Base-by-base conservation (phyloP, 2,113 vertebrate genomes). In the Hassar affinis region DNA sequence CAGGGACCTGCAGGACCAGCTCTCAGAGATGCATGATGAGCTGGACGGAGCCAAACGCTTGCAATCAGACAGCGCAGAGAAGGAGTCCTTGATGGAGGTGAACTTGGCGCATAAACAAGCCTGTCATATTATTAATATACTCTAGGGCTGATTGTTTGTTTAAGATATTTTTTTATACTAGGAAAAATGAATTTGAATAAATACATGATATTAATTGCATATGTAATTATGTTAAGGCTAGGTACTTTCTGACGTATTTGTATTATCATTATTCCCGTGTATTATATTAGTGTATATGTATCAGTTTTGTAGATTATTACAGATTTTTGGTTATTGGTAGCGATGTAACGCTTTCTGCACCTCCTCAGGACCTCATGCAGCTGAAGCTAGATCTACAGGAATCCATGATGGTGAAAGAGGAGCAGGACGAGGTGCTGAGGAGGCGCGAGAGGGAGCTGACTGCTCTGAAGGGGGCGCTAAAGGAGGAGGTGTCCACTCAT, bases 1-100 rank as follows among this genome's bases (percentile, higher is more conserved):
- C 91, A 91, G 98, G 89, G 98, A 99, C 90, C 94, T 99, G 90
- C 97, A 99, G 89, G 98, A 99, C 84, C 98, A 99, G 89, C 96
- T 99, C 62, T 99, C 98, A 0, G 98, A 99, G 91, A 99, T 99
- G 98, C 98, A 99, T 0, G 98, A 99, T 51, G 97, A 99, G 87
- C 91, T 99, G 27, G 98, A 99, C 90, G 89, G 88, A 0, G 96
- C 97, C 64, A 99, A 98, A 88, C 94, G 88, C 45, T 90, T 92
- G 0, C 85, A 89, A 18, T 72, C 74, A 22, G 96, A 96, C 84
- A 95, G 94, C 79, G 85, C 90, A 42, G 96, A 98, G 89, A 97
- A 94, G 83, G 94, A 96, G 68, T 88, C 92, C 77, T 91, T 98
- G 20, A 92, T 97, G 81, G 93, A 96, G 95, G 98, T 98, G 89